Percentiles rank a stretch among this genome's conserved stretches.
Evolutionary conservation across 1,140 invertebrate genomes (phyloP).

Genomic region (Augochlora pura): DNA sequence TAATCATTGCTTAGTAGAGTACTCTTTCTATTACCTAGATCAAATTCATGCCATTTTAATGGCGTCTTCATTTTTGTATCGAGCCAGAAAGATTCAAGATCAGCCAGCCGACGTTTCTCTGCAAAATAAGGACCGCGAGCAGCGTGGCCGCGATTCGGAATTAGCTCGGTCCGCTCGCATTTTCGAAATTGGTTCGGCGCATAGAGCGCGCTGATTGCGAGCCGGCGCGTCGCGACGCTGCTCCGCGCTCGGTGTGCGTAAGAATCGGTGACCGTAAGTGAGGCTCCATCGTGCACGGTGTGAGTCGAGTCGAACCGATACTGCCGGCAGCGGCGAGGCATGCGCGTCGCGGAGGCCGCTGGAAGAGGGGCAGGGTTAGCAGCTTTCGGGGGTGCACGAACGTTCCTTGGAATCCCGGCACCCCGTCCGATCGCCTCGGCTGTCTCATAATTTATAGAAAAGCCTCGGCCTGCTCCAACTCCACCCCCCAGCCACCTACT

Average conservation of each 20-base stretch:
- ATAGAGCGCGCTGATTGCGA: background rate
- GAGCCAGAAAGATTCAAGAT: no score
- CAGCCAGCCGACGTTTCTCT: no score
- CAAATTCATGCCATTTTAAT: no score
- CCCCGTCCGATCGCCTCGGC: conserved; percentile 10
- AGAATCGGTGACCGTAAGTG: conserved; percentile 42
- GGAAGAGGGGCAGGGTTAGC: conserved; percentile 18
- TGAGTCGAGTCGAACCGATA: conserved; percentile 62
- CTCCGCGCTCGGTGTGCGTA: conserved; percentile 26
- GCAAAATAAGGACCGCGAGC: no score
- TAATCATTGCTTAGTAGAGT: no score
- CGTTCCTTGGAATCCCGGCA: conserved; percentile 30
- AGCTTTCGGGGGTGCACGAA: conserved; percentile 51
- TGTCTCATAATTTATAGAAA: conserved; percentile 16
- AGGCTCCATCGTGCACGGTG: conserved; percentile 49
- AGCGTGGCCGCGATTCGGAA: background rate
- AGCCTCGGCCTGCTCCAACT: background rate
- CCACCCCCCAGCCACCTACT: no score
- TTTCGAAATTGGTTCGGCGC: conserved; percentile 35
- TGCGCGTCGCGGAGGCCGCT: conserved; percentile 50
- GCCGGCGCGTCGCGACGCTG: background rate
- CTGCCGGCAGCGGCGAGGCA: conserved; percentile 56
- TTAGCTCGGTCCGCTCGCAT: conserved; percentile 34
- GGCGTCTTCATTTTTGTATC: no score
- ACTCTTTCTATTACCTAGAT: no score